Evolutionary conservation across 1,140 invertebrate genomes (phyloP).

Genomic region (Brachionus paranguensis): DNA sequence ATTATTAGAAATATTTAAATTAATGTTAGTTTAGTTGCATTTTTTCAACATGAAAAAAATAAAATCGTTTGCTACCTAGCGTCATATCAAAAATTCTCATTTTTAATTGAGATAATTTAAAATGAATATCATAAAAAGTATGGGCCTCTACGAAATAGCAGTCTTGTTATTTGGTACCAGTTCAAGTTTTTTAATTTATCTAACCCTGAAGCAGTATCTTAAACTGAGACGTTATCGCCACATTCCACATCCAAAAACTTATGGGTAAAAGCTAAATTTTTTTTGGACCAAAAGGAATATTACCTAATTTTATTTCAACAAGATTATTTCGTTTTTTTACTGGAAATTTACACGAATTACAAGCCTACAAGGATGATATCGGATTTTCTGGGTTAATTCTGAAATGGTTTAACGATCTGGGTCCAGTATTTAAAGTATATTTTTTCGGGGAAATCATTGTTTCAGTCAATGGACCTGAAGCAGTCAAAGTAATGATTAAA

Average conservation of each 20-base stretch:
- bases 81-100: not conserved
- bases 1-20: not conserved
- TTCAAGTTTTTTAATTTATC: not conserved
- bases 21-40: not conserved
- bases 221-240: not conserved
- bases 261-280: not conserved
- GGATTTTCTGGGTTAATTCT: not conserved
- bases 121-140: not conserved
- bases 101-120: not conserved
- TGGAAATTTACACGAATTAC: slow-evolving; percentile 4
- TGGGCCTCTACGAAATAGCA: not conserved
- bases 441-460: slow-evolving; percentile 10
- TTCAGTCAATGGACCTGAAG: not conserved
- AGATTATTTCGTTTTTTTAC: slow-evolving; percentile 9
- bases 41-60: not conserved
- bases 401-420: not conserved
- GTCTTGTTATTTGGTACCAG: not conserved
- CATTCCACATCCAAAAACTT: not conserved
- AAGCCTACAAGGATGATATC: not conserved
- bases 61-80: not conserved
- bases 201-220: not conserved
- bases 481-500: not conserved
- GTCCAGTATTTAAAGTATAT: slow-evolving; percentile 9
- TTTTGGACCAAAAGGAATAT: not conserved
- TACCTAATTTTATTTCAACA: not conserved